A percentile compares a stretch with the other conserved stretches of the same genome.
Evolutionary conservation across 2,888 invertebrate species (phyloP).

Genomic region (Epinotia bilunana): DNA sequence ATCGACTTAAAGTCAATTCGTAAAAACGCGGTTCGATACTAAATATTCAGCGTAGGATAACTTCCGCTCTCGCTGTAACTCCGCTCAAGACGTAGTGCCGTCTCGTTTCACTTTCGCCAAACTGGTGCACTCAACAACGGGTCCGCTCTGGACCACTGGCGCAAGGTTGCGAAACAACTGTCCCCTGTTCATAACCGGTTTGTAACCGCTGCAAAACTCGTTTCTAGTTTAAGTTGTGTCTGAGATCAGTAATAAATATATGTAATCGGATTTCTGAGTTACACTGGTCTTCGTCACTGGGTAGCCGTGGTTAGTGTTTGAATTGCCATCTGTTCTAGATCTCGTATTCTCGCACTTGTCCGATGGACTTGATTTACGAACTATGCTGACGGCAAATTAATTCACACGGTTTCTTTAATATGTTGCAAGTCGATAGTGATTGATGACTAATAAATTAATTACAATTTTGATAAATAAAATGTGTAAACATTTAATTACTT

Average conservation of each 20-base stretch:
- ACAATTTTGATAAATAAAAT: no score
- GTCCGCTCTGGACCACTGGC: conserved; percentile 76
- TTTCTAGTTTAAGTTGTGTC: background rate
- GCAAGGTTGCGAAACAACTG: conserved; percentile 80
- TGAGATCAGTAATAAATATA: background rate
- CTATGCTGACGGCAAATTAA: conserved; percentile 7
- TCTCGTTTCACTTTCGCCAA: conserved; percentile 76
- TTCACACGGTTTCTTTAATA: conserved; percentile 30
- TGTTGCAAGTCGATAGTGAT: background rate
- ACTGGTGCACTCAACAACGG: conserved; percentile 73
- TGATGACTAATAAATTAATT: background rate
- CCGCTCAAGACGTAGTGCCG: conserved; percentile 12
- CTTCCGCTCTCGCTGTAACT: conserved; percentile 18
- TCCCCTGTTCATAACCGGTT: conserved; percentile 6
- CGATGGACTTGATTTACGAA: conserved; percentile 14
- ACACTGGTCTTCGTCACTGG: background rate
- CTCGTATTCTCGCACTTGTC: conserved; percentile 59
- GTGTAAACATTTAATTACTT: background rate
- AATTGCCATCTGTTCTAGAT: conserved; percentile 37
- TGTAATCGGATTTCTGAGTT: background rate
- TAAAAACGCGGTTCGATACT: no score
- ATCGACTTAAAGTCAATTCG: no score
- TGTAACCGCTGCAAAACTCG: background rate
- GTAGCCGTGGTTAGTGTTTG: background rate
- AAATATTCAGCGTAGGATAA: background rate